Evolutionary conservation across 2,113 vertebrate genomes (phyloP).

Genomic region (Notechis scutatus): DNA sequence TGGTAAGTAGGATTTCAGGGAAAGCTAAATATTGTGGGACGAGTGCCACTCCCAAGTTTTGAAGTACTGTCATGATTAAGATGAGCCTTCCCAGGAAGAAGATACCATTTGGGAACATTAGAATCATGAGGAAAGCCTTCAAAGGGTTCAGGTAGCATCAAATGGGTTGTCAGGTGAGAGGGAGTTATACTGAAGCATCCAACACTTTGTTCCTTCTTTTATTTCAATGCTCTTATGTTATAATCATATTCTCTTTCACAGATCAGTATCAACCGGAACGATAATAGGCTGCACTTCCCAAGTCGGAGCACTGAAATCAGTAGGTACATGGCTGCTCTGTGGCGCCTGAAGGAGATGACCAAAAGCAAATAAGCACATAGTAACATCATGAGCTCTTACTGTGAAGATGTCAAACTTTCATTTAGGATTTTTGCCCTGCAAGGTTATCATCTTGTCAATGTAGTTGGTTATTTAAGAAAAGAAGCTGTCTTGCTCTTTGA

Average conservation of each 20-base stretch:
- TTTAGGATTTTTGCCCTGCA: neutral
- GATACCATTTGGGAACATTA: neutral
- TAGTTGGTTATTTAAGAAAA: neutral
- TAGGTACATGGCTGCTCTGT: slow-evolving; percentile 67
- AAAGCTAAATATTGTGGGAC: neutral
- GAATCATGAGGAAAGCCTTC: neutral
- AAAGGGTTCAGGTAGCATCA: neutral
- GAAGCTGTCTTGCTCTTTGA: neutral
- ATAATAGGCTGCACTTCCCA: slow-evolving; percentile 77
- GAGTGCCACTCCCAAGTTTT: neutral
- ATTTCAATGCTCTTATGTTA: neutral
- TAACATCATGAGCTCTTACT: neutral
- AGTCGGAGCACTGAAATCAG: slow-evolving; percentile 73
- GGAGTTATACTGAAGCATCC: neutral
- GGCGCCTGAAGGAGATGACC: slow-evolving; percentile 55
- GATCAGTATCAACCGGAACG: slow-evolving; percentile 66
- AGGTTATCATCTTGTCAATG: neutral
- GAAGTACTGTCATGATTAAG: neutral
- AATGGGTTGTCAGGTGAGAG: neutral
- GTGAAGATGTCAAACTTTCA: neutral
- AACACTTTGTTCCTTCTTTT: neutral
- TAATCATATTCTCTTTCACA: slow-evolving; percentile 40
- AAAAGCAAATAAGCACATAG: slow-evolving; percentile 27
- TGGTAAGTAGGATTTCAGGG: slow-evolving; percentile 71
- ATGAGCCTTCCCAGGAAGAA: neutral